A percentile compares a stretch with the other conserved stretches of the same genome.
Conservation (phyloP, 1,140 invertebrate species). For the Drosophila aff. region DNA sequence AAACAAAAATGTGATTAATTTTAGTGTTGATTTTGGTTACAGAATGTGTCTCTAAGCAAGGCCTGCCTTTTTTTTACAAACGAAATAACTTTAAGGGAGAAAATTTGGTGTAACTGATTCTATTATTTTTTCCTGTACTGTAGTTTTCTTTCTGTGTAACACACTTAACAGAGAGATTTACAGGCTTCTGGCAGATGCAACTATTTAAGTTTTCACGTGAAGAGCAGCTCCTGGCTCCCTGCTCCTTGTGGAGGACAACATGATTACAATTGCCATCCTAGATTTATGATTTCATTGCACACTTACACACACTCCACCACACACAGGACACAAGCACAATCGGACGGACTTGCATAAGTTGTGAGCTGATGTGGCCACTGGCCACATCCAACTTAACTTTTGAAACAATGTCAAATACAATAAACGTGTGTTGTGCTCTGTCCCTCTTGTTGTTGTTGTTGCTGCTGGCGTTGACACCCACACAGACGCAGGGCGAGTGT, state of each 20-base stretch:
- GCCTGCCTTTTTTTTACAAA: neutral
- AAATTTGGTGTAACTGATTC: neutral
- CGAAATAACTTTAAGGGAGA: no score
- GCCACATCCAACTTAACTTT: conserved; percentile 76
- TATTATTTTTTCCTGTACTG: neutral
- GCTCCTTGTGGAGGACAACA: conserved; percentile 24
- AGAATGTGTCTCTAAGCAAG: neutral
- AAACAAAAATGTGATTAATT: neutral
- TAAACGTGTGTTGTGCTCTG: conserved; percentile 46
- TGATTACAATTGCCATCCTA: conserved; percentile 59
- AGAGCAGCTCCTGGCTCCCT: neutral
- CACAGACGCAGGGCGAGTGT: conserved; percentile 11
- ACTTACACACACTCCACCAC: conserved; percentile 13
- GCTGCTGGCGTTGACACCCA: conserved; percentile 6
- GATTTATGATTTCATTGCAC: conserved; percentile 54
- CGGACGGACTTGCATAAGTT: conserved; percentile 39
- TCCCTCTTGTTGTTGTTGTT: conserved; percentile 13
- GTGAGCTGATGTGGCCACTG: conserved; percentile 69
- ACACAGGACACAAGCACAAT: conserved; percentile 1
- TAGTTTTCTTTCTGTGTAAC: conserved; percentile 5
- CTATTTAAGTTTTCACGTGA: conserved; percentile 28
- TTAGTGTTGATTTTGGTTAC: no score
- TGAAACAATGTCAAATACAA: conserved; percentile 78
- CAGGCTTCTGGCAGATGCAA: conserved; percentile 9
- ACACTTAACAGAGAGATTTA: conserved; percentile 10